Evolutionary conservation across 2,113 vertebrate species (phyloP), one percentile per base, ranked within the genome.

Genomic region (Corythoichthys intestinalis): DNA sequence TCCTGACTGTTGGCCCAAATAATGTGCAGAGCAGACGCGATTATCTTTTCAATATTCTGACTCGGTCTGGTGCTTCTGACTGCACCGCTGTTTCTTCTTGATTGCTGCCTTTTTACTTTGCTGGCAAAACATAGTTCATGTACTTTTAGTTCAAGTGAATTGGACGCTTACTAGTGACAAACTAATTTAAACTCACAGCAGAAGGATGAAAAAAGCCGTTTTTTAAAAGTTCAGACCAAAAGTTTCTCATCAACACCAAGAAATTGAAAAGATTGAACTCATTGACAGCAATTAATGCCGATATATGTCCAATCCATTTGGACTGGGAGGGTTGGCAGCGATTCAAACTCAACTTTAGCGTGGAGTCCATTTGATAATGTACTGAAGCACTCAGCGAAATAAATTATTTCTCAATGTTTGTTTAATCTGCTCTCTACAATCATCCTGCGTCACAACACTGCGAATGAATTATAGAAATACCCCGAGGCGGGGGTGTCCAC

Each of bases 61-160:
- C 46, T 50, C 59, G 57, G 65, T 67, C 67, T 67, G 64, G 66
- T 70, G 50, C 59, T 75, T 73, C 35, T 67, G 20, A 65, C 73
- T 67, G 41, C 41, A 59, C 60, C 57, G 66, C 75, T 65, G 37
- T 73, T 56, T 73, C 49, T 66, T 28, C 73, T 49, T 70, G 66
- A 69, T 41, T 81, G 49, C 66, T 3, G n/a, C 15, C 0, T 28
- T 71, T 35, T 66, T 67, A 70, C 69, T 75, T 63, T 71, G 65
- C 70, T 66, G 74, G 52, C 48, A 38, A 44, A 44, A 44, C 41
- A 44, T 2, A 44, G 41, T 44, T 44, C 41, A 44, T 8, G 41
- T 44, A 44, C 6, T 44, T 44, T 44, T 6, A 41, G 39, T 41
- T 41, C 39, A 41, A 41, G 6, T 44, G 41, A 8, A 44, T 44